phyloP scores from a whole-genome alignment of 2,113 vertebrate genomes.

The Nymphicus hollandicus region DNA sequence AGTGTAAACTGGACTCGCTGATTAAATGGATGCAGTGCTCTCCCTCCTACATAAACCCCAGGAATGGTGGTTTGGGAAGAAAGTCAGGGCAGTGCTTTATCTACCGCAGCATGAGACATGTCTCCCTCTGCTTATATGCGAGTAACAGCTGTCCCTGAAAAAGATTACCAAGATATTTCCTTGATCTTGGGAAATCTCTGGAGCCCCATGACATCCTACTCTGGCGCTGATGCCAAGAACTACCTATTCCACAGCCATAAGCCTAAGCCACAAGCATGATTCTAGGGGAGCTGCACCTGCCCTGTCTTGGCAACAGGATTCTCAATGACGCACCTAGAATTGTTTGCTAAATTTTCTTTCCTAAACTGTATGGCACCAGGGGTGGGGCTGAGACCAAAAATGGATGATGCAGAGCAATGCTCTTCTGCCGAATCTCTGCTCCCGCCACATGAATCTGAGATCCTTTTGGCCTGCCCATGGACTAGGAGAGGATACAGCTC shows the following conservation, averaged over 20 bases:
- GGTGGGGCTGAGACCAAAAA: background rate
- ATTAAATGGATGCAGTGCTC: background rate
- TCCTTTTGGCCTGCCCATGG: background rate
- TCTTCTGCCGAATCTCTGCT: background rate
- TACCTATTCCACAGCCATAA: background rate
- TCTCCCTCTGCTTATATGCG: background rate
- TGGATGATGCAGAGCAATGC: background rate
- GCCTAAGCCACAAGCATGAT: background rate
- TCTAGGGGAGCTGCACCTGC: background rate
- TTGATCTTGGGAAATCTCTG: background rate
- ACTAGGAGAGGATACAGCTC: background rate
- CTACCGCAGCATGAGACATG: background rate
- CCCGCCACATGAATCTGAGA: rapidly evolving
- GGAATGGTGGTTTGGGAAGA: background rate
- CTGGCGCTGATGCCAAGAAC: background rate
- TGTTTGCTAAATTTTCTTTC: background rate
- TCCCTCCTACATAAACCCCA: background rate
- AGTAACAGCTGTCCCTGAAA: background rate
- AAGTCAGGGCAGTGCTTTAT: background rate
- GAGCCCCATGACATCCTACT: background rate
- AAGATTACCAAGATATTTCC: background rate
- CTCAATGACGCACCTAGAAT: background rate
- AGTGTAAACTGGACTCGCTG: background rate
- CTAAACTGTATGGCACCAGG: background rate
- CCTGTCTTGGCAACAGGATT: background rate